These are phyloP conservation scores for Sander vitreus DNA, from an alignment of 2,113 vertebrate genomes.

Conservation along the genomic window DNA sequence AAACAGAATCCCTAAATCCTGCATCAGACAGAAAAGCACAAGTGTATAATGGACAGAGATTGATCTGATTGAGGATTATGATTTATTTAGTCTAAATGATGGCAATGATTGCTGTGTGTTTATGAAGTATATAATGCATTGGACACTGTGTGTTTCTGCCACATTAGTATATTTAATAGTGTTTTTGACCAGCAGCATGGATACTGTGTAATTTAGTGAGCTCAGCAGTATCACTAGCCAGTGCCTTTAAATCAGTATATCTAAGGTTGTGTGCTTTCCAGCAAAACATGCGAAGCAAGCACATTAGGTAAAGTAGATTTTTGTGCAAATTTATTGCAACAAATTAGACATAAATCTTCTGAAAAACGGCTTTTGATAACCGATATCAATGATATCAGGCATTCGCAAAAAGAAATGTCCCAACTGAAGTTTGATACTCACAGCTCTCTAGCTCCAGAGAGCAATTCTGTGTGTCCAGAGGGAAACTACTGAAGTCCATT, in stretches of 20 bases:
- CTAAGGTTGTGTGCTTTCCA: constrained; percentile 32
- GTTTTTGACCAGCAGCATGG: not conserved
- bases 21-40: constrained; percentile 18
- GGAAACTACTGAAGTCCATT: constrained; percentile 96
- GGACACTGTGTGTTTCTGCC: not conserved
- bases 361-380: not conserved
- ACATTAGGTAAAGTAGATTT: constrained; percentile 12
- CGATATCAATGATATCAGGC: no score
- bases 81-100: constrained; percentile 31
- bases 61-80: constrained; percentile 50
- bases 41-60: constrained; percentile 43
- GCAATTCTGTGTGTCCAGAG: constrained; percentile 94
- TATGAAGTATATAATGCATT: constrained; percentile 14
- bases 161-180: not conserved
- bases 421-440: constrained; percentile 83
- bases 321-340: constrained; percentile 12
- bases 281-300: constrained; percentile 3
- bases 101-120: not conserved
- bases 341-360: constrained; percentile 8
- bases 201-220: constrained; percentile 15
- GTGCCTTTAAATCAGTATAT: constrained; percentile 9
- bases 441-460: constrained; percentile 95
- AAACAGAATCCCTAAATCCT: constrained; percentile 51
- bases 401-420: not conserved
- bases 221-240: not conserved